These are phyloP conservation scores for Ochlodes sylvanus DNA, from an alignment of 2,888 invertebrate species.

Conservation along the genomic window DNA sequence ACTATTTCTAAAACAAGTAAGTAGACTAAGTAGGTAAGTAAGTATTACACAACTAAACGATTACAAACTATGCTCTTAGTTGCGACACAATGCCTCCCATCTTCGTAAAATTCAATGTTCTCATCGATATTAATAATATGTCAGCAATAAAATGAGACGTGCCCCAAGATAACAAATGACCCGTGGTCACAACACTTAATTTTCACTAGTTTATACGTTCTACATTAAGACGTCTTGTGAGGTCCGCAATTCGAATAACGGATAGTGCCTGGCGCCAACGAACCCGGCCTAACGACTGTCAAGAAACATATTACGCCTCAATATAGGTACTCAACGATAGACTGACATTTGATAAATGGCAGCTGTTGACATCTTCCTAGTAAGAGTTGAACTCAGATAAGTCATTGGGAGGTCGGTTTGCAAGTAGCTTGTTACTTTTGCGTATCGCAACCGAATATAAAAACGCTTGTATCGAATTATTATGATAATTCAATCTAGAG, in stretches of 20 bases:
- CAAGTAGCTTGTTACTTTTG: neutral
- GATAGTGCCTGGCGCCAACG: conserved; percentile 64
- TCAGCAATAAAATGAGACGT: conserved; percentile 79
- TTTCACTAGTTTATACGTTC: conserved; percentile 80
- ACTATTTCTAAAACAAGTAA: neutral
- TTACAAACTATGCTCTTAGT: conserved; percentile 42
- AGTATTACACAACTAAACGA: neutral
- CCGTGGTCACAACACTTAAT: conserved; percentile 77
- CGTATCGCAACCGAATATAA: conserved; percentile 17
- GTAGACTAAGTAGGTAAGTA: no score
- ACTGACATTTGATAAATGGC: conserved; percentile 71
- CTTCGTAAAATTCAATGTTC: conserved; percentile 76
- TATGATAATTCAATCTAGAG: neutral
- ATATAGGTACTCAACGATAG: conserved; percentile 52
- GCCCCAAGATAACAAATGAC: conserved; percentile 76
- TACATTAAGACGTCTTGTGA: conserved; percentile 76
- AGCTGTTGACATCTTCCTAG: conserved; percentile 67
- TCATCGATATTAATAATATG: conserved; percentile 77
- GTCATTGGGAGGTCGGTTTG: conserved; percentile 57
- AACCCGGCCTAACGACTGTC: conserved; percentile 46
- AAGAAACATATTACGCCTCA: conserved; percentile 56
- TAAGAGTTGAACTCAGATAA: conserved; percentile 63
- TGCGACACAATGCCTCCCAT: conserved; percentile 68
- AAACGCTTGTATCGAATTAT: neutral
- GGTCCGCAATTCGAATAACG: conserved; percentile 62